Evolutionary conservation across 2,113 vertebrate species (phyloP).

Genomic region (Pogonocichla stellata): DNA sequence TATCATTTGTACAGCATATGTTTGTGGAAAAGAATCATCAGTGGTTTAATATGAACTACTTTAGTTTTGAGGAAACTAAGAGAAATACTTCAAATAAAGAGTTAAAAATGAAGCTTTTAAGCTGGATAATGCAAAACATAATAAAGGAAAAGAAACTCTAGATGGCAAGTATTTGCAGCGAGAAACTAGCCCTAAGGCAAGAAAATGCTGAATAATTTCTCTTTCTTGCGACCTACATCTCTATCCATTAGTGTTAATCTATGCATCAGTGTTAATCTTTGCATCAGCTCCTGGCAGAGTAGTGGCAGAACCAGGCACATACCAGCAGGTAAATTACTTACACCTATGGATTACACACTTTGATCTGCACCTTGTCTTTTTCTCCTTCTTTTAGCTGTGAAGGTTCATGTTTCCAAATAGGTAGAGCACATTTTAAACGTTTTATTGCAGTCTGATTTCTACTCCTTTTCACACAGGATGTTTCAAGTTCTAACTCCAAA

Average conservation of each 20-base stretch:
- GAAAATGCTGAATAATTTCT: not conserved
- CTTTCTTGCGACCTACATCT: not conserved
- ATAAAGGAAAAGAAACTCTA: not conserved
- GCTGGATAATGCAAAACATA: not conserved
- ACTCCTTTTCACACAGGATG: not conserved
- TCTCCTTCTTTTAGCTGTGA: not conserved
- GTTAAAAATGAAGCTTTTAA: not conserved
- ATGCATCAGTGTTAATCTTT: not conserved
- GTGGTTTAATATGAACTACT: not conserved
- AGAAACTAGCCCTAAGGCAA: not conserved
- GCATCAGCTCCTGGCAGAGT: not conserved
- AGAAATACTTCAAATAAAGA: not conserved
- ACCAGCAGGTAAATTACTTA: not conserved
- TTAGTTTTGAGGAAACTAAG: not conserved
- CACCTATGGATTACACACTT: not conserved
- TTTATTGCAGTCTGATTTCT: not conserved
- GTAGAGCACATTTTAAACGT: not conserved
- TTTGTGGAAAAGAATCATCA: not conserved
- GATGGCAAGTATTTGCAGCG: not conserved
- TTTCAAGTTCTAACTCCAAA: not conserved
- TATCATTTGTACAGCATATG: rapidly evolving
- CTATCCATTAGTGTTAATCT: not conserved
- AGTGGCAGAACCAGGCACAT: not conserved
- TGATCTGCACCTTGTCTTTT: not conserved
- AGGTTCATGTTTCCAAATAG: not conserved